Percentiles rank a stretch among this genome's conserved stretches.
Evolutionary conservation across 2,113 vertebrate species (phyloP).

Genomic region (Dicentrarchus labrax): DNA sequence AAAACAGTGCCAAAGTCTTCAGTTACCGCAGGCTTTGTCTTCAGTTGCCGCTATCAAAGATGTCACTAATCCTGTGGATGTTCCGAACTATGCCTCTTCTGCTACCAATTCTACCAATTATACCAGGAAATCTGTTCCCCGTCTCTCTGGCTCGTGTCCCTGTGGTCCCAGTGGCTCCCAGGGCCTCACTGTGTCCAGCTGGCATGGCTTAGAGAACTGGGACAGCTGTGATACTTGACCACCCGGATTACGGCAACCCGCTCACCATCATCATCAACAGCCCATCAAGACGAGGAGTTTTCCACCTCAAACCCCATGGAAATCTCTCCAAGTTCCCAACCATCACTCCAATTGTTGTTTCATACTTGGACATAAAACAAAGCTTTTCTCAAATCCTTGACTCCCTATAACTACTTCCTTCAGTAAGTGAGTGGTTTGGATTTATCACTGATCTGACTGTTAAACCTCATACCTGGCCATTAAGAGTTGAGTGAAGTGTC

Average conservation of each 20-base stretch:
- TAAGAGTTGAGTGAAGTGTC: conserved; percentile 42
- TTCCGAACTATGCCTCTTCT: conserved; percentile 42
- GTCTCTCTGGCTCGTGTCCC: conserved; percentile 42
- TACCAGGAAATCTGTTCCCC: conserved; percentile 48
- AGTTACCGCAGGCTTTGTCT: conserved; percentile 46
- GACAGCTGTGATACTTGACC: conserved; percentile 79
- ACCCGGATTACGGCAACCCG: conserved; percentile 69
- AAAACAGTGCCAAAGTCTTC: conserved; percentile 39
- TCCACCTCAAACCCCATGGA: conserved; percentile 58
- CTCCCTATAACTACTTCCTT: conserved; percentile 52
- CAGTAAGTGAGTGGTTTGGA: conserved; percentile 44
- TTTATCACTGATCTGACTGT: conserved; percentile 31
- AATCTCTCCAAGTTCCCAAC: conserved; percentile 62
- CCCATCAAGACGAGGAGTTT: conserved; percentile 69
- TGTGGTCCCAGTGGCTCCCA: conserved; percentile 56
- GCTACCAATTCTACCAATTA: conserved; percentile 55
- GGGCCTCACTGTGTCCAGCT: conserved; percentile 68
- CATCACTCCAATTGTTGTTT: conserved; percentile 58
- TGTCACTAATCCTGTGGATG: conserved; percentile 64
- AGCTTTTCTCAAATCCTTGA: conserved; percentile 52
- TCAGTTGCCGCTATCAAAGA: conserved; percentile 58
- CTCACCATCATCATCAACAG: conserved; percentile 66
- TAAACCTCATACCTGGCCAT: conserved; percentile 49
- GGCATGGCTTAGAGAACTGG: conserved; percentile 57
- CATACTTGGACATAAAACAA: conserved; percentile 65